Evolutionary conservation across 2,113 vertebrate genomes (phyloP).

Genomic region (Nothoprocta perdicaria): DNA sequence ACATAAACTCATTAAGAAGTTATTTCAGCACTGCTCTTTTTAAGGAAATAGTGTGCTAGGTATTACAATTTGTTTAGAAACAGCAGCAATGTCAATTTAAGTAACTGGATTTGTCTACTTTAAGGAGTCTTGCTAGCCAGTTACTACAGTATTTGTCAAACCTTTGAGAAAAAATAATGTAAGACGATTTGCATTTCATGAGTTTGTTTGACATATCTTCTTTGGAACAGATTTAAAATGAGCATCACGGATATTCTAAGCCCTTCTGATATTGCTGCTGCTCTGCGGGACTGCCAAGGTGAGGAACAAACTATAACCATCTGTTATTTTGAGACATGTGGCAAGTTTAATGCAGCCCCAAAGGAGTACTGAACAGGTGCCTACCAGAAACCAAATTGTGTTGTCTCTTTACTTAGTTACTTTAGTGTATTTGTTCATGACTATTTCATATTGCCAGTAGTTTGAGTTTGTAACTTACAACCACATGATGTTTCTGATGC

Average conservation of each 20-base stretch:
- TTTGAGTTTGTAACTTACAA: neutral
- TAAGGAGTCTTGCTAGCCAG: neutral
- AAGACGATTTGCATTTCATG: neutral
- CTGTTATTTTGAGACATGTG: neutral
- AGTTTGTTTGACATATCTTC: neutral
- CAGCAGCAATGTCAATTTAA: neutral
- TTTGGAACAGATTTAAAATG: constrained; percentile 85
- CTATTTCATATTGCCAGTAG: neutral
- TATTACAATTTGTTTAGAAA: neutral
- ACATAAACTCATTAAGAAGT: neutral
- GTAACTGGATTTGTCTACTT: neutral
- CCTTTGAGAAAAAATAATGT: neutral
- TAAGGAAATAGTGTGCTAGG: neutral
- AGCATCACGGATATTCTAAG: constrained; percentile 91
- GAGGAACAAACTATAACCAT: neutral
- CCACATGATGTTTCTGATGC: neutral
- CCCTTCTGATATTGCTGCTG: constrained; percentile 90
- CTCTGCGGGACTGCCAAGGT: constrained; percentile 97
- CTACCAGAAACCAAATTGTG: neutral
- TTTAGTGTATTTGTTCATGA: neutral
- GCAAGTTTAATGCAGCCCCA: neutral
- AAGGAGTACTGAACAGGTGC: neutral
- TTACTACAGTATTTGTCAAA: neutral
- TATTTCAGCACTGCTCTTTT: neutral
- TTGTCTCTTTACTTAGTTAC: neutral